A percentile compares a stretch with the other conserved stretches of the same genome.
phyloP scores from a whole-genome alignment of 2,888 invertebrate species.

The Orchesellides sinensis region DNA sequence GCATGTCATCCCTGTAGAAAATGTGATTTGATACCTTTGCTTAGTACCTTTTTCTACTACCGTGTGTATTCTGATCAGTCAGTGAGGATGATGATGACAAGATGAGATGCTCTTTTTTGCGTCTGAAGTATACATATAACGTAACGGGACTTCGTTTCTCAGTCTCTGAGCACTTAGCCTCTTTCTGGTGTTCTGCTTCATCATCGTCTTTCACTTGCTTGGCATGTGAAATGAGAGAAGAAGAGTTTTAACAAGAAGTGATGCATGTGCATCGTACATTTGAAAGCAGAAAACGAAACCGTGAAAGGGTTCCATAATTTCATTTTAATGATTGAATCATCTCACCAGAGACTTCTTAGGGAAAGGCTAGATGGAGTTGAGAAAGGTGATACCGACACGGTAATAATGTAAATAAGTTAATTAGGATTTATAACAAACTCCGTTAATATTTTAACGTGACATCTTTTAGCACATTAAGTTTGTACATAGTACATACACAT shows the following conservation, averaged over 20 bases:
- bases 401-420: no score
- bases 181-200: not conserved
- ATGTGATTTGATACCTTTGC: not conserved
- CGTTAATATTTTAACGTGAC: no score
- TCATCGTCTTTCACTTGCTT: not conserved
- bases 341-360: no score
- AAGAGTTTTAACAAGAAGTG: no score
- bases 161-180: not conserved
- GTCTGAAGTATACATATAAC: no score
- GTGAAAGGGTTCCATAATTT: not conserved
- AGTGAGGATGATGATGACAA: not conserved
- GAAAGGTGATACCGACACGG: no score
- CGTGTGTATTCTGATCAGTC: no score
- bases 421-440: no score
- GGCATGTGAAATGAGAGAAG: not conserved
- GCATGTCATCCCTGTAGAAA: constrained; percentile 1
- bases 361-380: no score
- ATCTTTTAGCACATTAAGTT: no score
- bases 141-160: not conserved
- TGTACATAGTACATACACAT: no score
- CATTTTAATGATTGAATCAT: not conserved
- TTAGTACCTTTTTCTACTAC: no score
- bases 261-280: not conserved
- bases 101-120: not conserved
- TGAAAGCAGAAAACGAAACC: not conserved